Conservation (phyloP, 2,113 vertebrate genomes). For the Tursiops truncatus region DNA sequence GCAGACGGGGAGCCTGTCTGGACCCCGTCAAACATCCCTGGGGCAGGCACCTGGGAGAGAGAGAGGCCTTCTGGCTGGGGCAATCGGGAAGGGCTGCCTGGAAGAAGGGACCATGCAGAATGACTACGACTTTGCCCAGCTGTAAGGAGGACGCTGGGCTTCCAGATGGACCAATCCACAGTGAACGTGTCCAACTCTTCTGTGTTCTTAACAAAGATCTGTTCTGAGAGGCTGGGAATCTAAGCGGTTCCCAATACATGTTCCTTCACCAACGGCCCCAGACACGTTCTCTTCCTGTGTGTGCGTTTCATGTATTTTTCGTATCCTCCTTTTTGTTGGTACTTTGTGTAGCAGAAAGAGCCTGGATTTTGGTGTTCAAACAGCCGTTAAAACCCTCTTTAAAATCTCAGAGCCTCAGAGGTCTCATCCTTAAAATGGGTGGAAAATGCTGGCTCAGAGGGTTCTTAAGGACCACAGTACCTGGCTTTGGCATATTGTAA, state of each 20-base stretch:
- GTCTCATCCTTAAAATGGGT: not conserved
- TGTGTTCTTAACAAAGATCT: not conserved
- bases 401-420: not conserved
- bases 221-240: not conserved
- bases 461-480: not conserved
- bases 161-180: not conserved
- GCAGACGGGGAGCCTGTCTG: not conserved
- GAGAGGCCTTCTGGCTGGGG: not conserved
- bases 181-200: not conserved
- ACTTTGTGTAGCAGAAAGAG: not conserved
- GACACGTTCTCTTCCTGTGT: not conserved
- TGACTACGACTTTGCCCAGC: rapidly evolving
- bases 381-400: not conserved
- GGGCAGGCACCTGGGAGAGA: not conserved
- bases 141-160: not conserved
- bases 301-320: not conserved
- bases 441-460: not conserved
- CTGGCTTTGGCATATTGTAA: rapidly evolving
- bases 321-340: not conserved
- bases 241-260: rapidly evolving
- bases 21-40: not conserved
- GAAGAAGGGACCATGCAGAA: not conserved
- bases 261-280: not conserved
- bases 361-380: not conserved
- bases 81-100: not conserved